Conservation (phyloP, 2,888 invertebrate genomes). For the Andrena camellia region DNA sequence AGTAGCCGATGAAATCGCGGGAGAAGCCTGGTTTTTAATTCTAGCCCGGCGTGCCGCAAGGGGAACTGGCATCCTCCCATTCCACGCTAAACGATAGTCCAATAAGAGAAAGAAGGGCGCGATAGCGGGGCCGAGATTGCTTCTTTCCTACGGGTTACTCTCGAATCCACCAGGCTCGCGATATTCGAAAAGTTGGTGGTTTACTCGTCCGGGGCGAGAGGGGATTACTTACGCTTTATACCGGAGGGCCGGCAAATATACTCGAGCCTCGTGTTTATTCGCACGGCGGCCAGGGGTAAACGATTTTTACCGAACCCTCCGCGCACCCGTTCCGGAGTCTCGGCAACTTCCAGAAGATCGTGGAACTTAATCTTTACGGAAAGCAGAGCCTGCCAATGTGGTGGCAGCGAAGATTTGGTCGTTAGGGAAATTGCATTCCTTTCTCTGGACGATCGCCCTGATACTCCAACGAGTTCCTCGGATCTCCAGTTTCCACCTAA, state of each 20-base stretch:
- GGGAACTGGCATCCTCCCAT: conserved; percentile 44
- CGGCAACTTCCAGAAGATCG: conserved; percentile 17
- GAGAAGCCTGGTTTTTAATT: conserved; percentile 60
- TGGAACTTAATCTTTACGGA: conserved; percentile 54
- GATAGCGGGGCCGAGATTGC: conserved; percentile 63
- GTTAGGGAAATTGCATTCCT: neutral
- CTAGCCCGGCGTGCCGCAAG: conserved; percentile 4
- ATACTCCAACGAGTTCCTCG: conserved; percentile 22
- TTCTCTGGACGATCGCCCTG: too few relatives aligned
- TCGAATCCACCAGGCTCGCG: conserved; percentile 40
- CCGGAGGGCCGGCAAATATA: conserved; percentile 61
- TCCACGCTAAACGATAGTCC: conserved; percentile 55
- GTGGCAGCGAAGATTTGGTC: conserved; percentile 10
- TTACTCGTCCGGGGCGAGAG: conserved; percentile 56
- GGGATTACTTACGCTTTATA: conserved; percentile 73
- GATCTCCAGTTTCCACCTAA: neutral
- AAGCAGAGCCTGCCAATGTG: neutral
- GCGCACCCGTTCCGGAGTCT: neutral
- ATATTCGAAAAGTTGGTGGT: conserved; percentile 74
- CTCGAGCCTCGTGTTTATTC: conserved; percentile 65
- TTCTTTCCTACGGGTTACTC: conserved; percentile 58
- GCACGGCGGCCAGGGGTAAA: conserved; percentile 54
- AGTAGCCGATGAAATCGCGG: conserved; percentile 8
- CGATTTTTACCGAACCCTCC: conserved; percentile 62
- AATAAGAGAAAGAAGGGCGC: conserved; percentile 65